A percentile compares a stretch with the other conserved stretches of the same genome.
These are phyloP conservation scores for Calypte anna DNA, from an alignment of 2,113 vertebrate genomes.

Conservation along the genomic window DNA sequence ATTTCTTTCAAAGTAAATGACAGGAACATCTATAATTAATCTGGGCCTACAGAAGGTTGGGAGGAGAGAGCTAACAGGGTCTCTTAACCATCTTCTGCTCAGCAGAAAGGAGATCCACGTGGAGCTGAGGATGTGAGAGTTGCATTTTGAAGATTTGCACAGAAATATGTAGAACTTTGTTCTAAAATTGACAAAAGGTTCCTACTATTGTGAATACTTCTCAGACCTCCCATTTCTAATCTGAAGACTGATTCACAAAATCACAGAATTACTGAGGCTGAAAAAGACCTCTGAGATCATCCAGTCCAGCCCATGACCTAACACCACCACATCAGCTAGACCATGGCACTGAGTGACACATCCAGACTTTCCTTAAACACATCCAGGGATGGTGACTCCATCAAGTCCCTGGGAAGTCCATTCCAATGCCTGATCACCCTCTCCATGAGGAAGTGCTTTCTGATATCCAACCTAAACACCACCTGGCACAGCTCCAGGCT, in stretches of 20 bases:
- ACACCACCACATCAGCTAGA: too few relatives aligned
- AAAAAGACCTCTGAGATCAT: too few relatives aligned
- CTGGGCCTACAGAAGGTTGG: not conserved
- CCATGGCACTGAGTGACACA: too few relatives aligned
- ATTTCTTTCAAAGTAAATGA: not conserved
- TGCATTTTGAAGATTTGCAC: not conserved
- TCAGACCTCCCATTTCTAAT: not conserved
- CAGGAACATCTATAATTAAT: accelerated
- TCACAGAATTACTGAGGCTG: too few relatives aligned
- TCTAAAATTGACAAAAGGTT: not conserved
- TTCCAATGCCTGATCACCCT: too few relatives aligned
- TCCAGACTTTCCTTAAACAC: too few relatives aligned
- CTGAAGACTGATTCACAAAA: not conserved
- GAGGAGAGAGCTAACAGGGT: not conserved
- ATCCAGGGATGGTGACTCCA: too few relatives aligned
- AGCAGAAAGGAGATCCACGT: not conserved
- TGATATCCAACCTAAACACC: too few relatives aligned
- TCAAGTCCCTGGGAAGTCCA: too few relatives aligned
- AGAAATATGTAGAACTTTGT: not conserved
- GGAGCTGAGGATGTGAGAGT: not conserved
- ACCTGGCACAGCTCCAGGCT: too few relatives aligned
- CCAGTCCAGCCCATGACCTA: too few relatives aligned
- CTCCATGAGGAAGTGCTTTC: too few relatives aligned
- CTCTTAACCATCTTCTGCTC: not conserved
- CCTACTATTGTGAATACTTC: not conserved